phyloP scores from a whole-genome alignment of 2,888 invertebrate species.

The Cheiracanthium punctorium region DNA sequence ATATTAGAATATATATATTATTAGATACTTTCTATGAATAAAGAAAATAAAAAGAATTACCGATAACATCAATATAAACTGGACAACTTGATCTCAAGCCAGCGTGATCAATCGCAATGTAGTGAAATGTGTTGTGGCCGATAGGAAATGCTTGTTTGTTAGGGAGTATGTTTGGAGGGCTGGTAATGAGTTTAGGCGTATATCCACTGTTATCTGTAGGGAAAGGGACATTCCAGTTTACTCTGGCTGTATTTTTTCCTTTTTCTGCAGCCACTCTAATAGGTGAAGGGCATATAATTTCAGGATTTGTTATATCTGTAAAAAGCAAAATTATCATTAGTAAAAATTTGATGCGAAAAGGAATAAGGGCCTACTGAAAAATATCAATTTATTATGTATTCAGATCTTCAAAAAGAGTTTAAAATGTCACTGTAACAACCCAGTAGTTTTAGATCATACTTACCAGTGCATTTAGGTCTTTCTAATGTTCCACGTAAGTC shows the following conservation, averaged over 20 bases:
- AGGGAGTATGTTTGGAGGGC: constrained; percentile 13
- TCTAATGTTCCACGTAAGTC: background rate
- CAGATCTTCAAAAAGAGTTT: too few species aligned
- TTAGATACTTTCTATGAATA: too few species aligned
- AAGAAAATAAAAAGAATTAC: constrained; percentile 23
- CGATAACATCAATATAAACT: constrained; percentile 25
- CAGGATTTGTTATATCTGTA: constrained; percentile 42
- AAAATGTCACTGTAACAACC: too few species aligned
- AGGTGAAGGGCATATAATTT: constrained; percentile 17
- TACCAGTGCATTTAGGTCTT: constrained; percentile 46
- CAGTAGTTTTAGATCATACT: too few species aligned
- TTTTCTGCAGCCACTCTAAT: background rate
- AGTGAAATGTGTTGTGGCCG: background rate
- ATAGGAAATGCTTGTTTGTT: constrained; percentile 1
- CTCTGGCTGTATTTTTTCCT: constrained; percentile 4
- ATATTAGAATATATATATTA: too few species aligned
- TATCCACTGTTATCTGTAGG: constrained; percentile 43
- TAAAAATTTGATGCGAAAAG: too few species aligned
- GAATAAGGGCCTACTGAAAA: too few species aligned
- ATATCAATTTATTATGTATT: too few species aligned
- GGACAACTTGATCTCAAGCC: constrained; percentile 11
- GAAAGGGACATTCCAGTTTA: constrained; percentile 17
- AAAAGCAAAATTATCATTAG: background rate
- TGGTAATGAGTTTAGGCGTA: constrained; percentile 5
- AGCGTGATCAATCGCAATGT: constrained; percentile 24